These are phyloP conservation scores for Temnothorax longispinosus DNA, from an alignment of 1,140 invertebrate species.

Conservation along the genomic window DNA sequence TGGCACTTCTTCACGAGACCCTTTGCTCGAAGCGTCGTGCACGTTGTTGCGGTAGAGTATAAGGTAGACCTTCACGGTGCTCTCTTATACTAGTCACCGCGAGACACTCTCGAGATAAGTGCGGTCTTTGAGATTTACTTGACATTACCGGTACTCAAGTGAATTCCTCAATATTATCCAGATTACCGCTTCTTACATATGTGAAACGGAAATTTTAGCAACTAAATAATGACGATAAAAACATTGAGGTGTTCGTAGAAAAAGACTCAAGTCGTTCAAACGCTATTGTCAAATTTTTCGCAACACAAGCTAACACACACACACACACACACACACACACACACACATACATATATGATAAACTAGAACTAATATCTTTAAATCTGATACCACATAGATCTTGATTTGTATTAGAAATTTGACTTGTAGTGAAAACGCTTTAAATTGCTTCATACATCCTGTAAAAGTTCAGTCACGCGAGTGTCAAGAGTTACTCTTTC, in stretches of 20 bases:
- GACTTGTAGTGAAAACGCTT: not conserved
- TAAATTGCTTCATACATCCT: not conserved
- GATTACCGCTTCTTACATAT: not conserved
- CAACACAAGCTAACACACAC: not conserved
- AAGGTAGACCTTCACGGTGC: conserved; percentile 36
- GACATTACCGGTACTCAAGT: conserved; percentile 37
- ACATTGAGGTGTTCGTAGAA: not conserved
- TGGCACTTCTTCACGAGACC: conserved; percentile 49
- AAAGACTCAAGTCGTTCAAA: not conserved
- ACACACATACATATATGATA: too few relatives aligned
- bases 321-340: too few relatives aligned
- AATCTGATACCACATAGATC: not conserved
- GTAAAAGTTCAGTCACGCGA: conserved; percentile 16
- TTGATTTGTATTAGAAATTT: not conserved
- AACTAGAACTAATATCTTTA: not conserved
- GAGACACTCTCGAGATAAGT: conserved; percentile 48
- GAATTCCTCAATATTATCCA: conserved; percentile 35
- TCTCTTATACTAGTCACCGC: conserved; percentile 41
- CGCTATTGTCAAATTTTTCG: not conserved
- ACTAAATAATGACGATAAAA: not conserved
- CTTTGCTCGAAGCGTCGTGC: conserved; percentile 35
- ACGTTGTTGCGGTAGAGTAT: conserved; percentile 42
- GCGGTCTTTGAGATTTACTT: conserved; percentile 53
- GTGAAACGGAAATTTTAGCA: not conserved
- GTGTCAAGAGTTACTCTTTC: conserved; percentile 12